Evolutionary conservation across 2,797 vertebrate genomes (phyloP), one percentile per base, ranked within the genome.

Genomic region (Neosilurus mollespiculum): DNA sequence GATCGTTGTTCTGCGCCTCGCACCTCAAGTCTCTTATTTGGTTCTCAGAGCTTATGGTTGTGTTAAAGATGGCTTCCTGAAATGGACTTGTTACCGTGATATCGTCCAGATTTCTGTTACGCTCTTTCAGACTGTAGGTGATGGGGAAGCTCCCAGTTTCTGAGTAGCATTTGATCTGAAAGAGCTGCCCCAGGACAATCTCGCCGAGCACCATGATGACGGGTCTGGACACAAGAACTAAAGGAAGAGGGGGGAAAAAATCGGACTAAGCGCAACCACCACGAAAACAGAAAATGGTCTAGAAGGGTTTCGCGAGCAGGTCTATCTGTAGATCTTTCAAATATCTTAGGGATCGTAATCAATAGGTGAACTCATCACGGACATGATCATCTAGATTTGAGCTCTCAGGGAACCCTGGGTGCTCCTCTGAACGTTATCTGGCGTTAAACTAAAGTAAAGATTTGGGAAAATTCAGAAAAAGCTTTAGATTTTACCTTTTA

Each of bases 101-200:
- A 0, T 1, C 62, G 56, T 3, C 14, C 16, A 92, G 0, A 0
- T 0, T 0, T 0, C 5, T 0, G 1, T 67, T 0, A 0, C 49
- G 22, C 22, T 18, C 84, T 18, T 62, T 16, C 70, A 95, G 89
- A 10, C 88, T 92, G 92, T 94, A 95, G 62, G 64, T 91, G 65
- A 95, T 92, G 0, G 95, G 94, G 53, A 91, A 84, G 78, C 90
- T 94, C 81, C 95, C 95, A 0, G 0, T 6, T 2, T 90, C 84
- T 0, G 94, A 94, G 58, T 30, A 26, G 83, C 95, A 95, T 26
- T 15, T 81, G 84, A 95, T 89, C 49, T 14, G 20, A 69, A 94
- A 84, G 11, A 79, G 49, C n/a, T 12, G 34, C 1, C 86, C 88
- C 4, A 93, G 54, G 22, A 95, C 34, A 0, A 90, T 90, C 1